Evolutionary conservation across 2,888 invertebrate species (phyloP).

Genomic region (Apotomis capreana): DNA sequence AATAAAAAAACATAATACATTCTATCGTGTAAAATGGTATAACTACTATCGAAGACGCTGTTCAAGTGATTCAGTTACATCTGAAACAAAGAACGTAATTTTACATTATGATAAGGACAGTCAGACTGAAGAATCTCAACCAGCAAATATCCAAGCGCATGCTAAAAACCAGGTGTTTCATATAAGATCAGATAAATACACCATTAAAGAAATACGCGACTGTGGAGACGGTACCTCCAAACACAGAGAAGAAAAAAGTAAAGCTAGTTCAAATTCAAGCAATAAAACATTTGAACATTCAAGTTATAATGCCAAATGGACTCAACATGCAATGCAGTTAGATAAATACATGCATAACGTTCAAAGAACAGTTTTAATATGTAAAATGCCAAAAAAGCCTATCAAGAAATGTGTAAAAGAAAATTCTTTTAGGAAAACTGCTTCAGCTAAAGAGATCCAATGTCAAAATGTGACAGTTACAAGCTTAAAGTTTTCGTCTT

Average conservation of each 20-base stretch:
- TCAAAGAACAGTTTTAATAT: neutral
- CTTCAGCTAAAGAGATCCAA: conserved; percentile 63
- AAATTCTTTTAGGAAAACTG: conserved; percentile 47
- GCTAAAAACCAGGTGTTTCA: neutral
- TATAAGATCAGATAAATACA: neutral
- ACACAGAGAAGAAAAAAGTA: neutral
- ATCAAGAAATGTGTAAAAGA: neutral
- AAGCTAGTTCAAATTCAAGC: neutral
- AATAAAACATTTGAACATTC: neutral
- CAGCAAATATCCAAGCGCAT: neutral
- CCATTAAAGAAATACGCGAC: neutral
- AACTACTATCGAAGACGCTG: conserved; percentile 24
- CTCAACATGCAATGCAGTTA: neutral
- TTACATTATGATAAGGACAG: conserved; percentile 44
- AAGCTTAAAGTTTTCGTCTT: conserved; percentile 59
- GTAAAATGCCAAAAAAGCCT: neutral
- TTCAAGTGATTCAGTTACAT: neutral
- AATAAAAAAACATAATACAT: conserved; percentile 45
- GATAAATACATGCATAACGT: conserved; percentile 3
- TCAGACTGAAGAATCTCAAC: conserved; percentile 47
- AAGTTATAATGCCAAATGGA: neutral
- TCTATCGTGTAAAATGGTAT: conserved; percentile 3
- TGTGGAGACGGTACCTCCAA: neutral
- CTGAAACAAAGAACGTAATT: conserved; percentile 42
- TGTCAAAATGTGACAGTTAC: conserved; percentile 55